These are phyloP conservation scores for Tipula vernalis DNA, from an alignment of 2,888 invertebrate species.

Conservation along the genomic window DNA sequence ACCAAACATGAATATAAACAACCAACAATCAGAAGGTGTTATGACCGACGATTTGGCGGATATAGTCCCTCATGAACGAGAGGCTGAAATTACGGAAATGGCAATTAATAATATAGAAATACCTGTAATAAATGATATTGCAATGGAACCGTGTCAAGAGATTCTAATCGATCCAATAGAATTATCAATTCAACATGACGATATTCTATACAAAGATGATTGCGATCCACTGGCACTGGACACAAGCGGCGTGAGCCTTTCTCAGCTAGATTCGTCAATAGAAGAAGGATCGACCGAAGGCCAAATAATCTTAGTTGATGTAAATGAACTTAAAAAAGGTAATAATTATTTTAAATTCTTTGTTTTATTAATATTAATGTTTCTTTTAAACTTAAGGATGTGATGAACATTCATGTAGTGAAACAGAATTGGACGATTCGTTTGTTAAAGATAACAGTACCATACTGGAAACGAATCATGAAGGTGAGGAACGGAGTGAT, in stretches of 20 bases:
- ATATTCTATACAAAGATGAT: neutral
- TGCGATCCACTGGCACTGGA: constrained; percentile 35
- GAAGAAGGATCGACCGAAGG: constrained; percentile 15
- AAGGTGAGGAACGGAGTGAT: constrained; percentile 50
- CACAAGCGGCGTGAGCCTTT: constrained; percentile 19
- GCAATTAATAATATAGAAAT: constrained; percentile 21
- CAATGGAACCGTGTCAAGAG: neutral
- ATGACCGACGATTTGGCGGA: constrained; percentile 14
- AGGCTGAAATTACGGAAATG: constrained; percentile 1
- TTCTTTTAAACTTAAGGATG: neutral
- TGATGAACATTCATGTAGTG: constrained; percentile 11
- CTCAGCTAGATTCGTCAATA: constrained; percentile 15
- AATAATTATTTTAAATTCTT: neutral
- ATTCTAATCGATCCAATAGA: neutral
- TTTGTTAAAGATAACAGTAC: neutral
- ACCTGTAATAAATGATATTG: neutral
- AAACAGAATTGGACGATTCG: constrained; percentile 11
- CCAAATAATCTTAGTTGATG: constrained; percentile 19
- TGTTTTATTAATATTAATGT: too few relatives aligned
- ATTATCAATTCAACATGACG: neutral
- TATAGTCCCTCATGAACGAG: neutral
- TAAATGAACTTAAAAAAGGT: constrained; percentile 13
- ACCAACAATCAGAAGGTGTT: neutral
- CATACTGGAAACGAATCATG: neutral
- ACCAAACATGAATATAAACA: neutral